phyloP scores from a whole-genome alignment of 1,140 invertebrate species.

The Drosophila micromelanica region DNA sequence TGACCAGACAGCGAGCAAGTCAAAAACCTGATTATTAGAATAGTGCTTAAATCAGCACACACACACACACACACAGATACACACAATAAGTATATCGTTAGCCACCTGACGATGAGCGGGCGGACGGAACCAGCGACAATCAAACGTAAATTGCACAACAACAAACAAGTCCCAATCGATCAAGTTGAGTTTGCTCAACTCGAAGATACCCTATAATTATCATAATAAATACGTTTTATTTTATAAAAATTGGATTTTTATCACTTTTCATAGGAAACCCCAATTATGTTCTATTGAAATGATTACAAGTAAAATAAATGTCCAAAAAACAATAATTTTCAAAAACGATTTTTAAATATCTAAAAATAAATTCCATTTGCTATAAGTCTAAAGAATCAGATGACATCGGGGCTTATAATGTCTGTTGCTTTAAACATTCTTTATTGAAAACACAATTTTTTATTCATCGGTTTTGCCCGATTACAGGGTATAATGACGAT shows the following conservation, averaged over 20 bases:
- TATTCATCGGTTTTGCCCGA: background rate
- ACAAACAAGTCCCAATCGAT: slow-evolving; percentile 14
- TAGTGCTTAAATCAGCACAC: slow-evolving; percentile 44
- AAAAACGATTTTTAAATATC: no score
- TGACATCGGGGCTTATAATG: no score
- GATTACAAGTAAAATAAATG: no score
- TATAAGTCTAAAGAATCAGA: no score
- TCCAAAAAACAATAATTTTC: no score
- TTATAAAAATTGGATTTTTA: no score
- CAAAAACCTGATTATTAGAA: slow-evolving; percentile 71
- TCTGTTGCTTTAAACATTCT: no score
- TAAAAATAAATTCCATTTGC: no score
- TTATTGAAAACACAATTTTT: no score
- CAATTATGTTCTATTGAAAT: no score
- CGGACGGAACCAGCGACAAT: slow-evolving; percentile 31
- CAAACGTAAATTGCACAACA: slow-evolving; percentile 49
- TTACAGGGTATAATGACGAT: slow-evolving; percentile 22
- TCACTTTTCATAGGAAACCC: no score
- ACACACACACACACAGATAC: background rate
- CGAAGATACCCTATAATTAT: background rate
- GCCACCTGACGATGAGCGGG: slow-evolving; percentile 40
- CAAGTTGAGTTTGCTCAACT: background rate
- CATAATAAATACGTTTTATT: no score
- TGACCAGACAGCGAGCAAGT: slow-evolving; percentile 30
- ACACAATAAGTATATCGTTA: slow-evolving; percentile 34